Evolutionary conservation across 2,888 invertebrate species (phyloP).

Genomic region (Spilarctia lutea): DNA sequence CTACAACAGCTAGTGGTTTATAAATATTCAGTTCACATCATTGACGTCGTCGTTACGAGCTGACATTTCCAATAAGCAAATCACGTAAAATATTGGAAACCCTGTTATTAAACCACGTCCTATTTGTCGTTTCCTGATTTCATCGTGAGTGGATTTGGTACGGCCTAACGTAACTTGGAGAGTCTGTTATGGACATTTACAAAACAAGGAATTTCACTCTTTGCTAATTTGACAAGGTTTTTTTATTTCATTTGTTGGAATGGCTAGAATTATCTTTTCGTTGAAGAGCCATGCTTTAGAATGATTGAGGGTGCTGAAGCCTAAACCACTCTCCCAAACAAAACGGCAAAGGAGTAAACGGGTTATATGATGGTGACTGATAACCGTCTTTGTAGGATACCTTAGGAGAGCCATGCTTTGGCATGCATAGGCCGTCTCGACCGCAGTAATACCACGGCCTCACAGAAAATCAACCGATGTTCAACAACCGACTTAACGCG

Average conservation of each 20-base stretch:
- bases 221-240: neutral
- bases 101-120: neutral
- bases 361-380: too few species aligned
- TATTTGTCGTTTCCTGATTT: neutral
- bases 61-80: constrained; percentile 2
- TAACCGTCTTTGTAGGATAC: too few species aligned
- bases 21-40: neutral
- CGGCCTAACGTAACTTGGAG: neutral
- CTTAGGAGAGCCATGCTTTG: too few species aligned
- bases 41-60: neutral
- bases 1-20: neutral
- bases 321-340: too few species aligned
- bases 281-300: too few species aligned
- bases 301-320: too few species aligned
- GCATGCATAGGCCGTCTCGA: too few species aligned
- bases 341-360: too few species aligned
- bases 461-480: too few species aligned
- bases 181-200: neutral
- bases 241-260: neutral
- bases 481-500: too few species aligned
- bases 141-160: neutral
- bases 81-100: constrained; percentile 5
- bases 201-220: neutral
- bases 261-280: too few species aligned
- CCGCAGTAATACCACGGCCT: too few species aligned